Base-by-base conservation (phyloP, 2,888 invertebrate species). In the Mythimna loreyi region DNA sequence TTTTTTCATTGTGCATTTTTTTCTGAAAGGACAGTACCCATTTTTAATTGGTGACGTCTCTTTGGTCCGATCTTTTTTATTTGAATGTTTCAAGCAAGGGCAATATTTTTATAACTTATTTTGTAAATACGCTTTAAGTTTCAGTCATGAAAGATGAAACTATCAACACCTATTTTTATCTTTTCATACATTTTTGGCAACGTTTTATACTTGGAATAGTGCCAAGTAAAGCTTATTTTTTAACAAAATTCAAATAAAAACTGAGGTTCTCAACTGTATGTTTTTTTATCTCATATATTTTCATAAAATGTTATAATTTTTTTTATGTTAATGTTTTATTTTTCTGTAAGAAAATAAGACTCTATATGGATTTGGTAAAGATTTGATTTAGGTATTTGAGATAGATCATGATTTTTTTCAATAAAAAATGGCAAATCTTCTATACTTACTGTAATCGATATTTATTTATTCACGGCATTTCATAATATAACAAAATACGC, bases 41-140 rank as follows among this genome's bases (percentile, higher is more conserved):
- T 47, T 77, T 78, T 68, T 68, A 67, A 78, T 77, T 67, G 50
- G 49, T 58, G 49, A 47, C 52, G 16, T 77, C 71, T 61, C 61
- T 78, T 78, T 50, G 5, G 5, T 33, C 1, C 9, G 36, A 25
- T 25, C n/a, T n/a, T n/a, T 69, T 70, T 52, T 55, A 36, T 13
- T 19, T 56, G 2, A 45, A 50, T 21, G 4, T n/a, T 52, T 21
- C 40, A 56, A 30, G 19, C 3, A 19, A 21, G 28, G 4, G 43
- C 21, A 40, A 11, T n/a, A 33, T 28, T 47, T 53, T 55, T 53
- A n/a, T 45, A 11, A 11, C 2, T 8, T 5, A 55, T 33, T 59
- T 43, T 40, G 19, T 21, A 62, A 21, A 21, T 30, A 13, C 1
- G 28, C 25, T 56, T 36, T 36, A 25, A 16, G 13, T 25, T 6